Percentiles rank a stretch among this genome's conserved stretches.
phyloP scores from a whole-genome alignment of 2,888 invertebrate genomes.

The Nephrotoma flavescens region DNA sequence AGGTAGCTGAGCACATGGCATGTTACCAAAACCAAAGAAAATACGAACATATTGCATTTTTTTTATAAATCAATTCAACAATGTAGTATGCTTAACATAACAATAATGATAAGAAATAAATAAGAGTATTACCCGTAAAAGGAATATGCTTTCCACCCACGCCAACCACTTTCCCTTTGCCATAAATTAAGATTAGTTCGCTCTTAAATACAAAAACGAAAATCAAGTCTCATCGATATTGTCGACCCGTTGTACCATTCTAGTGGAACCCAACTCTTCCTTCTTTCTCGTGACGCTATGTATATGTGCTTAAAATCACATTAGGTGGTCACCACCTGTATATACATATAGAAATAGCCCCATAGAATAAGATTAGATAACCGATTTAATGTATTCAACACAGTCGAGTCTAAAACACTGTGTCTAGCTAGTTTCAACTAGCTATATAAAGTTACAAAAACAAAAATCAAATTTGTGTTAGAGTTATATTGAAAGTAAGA shows the following conservation, averaged over 20 bases:
- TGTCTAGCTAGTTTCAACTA: not conserved
- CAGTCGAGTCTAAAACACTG: not conserved
- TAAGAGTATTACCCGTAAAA: not conserved
- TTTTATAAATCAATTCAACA: no score
- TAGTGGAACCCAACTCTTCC: not conserved
- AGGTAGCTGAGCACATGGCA: no score
- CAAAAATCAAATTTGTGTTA: not conserved
- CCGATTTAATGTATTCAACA: not conserved
- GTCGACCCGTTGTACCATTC: not conserved
- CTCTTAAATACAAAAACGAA: not conserved
- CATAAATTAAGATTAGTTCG: not conserved
- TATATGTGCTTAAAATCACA: not conserved
- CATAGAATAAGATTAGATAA: not conserved
- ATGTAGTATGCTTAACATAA: no score
- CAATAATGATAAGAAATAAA: not conserved
- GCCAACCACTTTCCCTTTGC: not conserved
- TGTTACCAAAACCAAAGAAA: no score
- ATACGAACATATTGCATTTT: no score
- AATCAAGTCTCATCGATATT: not conserved
- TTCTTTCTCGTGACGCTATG: not conserved
- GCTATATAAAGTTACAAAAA: not conserved
- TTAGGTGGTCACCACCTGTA: not conserved
- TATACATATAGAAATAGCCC: not conserved
- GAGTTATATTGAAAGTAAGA: not conserved
- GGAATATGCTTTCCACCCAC: not conserved